These are phyloP conservation scores for crab-eating macaque (Macaca fascicularis) DNA, from an alignment of 2,113 vertebrate genomes.

Conservation along the genomic window T2T-MFA8v1.1 NC_088395.1:125615501-125616000, in stretches of 20 bases:
- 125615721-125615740: conserved; percentile 7
- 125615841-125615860: neutral
- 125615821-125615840: neutral
- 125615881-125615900: neutral
- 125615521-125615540: neutral
- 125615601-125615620: neutral
- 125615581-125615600: neutral
- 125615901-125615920: neutral
- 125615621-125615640: neutral
- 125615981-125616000: neutral
- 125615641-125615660: neutral
- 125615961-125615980: neutral
- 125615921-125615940: neutral
- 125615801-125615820: neutral
- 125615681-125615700: conserved; percentile 4
- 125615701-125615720: conserved; percentile 41
- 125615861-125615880: neutral
- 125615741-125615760: conserved; percentile 6
- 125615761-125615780: neutral
- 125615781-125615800: conserved; percentile 1
- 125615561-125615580: neutral
- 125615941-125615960: neutral
- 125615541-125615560: neutral
- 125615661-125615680: conserved; percentile 27
- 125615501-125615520: neutral